Base-by-base conservation (phyloP, 2,888 invertebrate genomes). In the Chymomyza amoena region DNA sequence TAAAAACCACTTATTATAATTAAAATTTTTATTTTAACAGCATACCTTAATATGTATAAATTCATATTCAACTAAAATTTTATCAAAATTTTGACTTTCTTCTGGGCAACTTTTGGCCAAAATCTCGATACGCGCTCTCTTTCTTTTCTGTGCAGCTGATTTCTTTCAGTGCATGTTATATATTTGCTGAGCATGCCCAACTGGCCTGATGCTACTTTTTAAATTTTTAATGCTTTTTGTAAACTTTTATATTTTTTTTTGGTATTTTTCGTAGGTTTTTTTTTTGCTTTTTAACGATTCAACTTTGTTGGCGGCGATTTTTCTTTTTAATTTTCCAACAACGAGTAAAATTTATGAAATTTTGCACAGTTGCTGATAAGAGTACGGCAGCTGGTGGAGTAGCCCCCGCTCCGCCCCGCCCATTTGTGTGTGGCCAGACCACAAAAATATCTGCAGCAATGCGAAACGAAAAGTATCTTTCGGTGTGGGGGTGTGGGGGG, bases 181-280 rank as follows among this genome's bases (percentile, higher is more conserved):
- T 36, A 25, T 25, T 36, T 36, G 36, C 36, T 36, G 36, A 36
- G 36, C 36, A 36, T 45, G 39, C 13, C 13, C 39, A 45, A 45
- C 39, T 45, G 39, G 39, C 13, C 39, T 45, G 39, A 45, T 45
- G 39, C 39, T 45, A 45, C 39, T 64, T 72, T 76, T 77, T 74
- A 62, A 74, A 83, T 81, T 83, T 85, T 75, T 78, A 81, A 83
- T 85, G 84, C 78, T 73, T 79, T 81, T 73, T 72, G 81, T 68
- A 61, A 79, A 83, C 68, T 82, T 83, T 80, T 68, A 72, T 73
- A 66, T 45, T 13, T 45, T 45, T 13, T 45, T 56, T 56, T 18
- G 2, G 25, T 18, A 10, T 20, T 56, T 16, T n/a, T 10, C 2
- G 3, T 9, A 3, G 18, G 13, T 54, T 54, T 54, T 54, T 54